These are phyloP conservation scores for Antechinus stuartii DNA, from an alignment of 2,113 vertebrate genomes.

Conservation along the genomic window DNA sequence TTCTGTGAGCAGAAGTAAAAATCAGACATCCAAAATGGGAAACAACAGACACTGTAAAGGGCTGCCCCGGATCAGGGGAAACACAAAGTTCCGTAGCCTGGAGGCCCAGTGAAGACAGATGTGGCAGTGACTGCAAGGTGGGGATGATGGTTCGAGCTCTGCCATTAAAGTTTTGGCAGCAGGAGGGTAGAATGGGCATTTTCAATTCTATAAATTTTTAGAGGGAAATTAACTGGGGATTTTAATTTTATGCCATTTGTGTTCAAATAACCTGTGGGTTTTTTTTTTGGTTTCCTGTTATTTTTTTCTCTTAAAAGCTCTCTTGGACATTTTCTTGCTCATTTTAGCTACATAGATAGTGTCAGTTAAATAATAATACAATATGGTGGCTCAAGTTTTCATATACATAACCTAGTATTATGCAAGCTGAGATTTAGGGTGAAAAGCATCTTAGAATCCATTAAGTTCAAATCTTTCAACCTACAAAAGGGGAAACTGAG, in stretches of 20 bases:
- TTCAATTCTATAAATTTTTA: slow-evolving; percentile 34
- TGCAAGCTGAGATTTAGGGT: not conserved
- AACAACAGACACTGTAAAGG: slow-evolving; percentile 10
- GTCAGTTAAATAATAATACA: not conserved
- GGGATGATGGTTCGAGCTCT: not conserved
- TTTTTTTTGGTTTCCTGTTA: not conserved
- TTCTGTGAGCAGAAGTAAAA: slow-evolving; percentile 70
- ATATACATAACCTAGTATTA: not conserved
- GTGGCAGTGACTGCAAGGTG: not conserved
- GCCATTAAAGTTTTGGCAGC: not conserved
- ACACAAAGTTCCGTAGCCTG: not conserved
- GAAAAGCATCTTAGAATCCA: not conserved
- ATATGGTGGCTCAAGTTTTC: not conserved
- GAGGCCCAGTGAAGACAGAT: not conserved
- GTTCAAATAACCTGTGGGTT: not conserved
- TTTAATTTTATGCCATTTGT: not conserved
- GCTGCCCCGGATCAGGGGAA: not conserved
- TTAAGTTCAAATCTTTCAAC: not conserved
- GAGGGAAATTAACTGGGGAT: slow-evolving; percentile 3
- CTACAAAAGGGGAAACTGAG: not conserved
- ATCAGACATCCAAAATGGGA: slow-evolving; percentile 69
- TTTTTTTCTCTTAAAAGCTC: not conserved
- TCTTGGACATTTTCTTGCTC: not conserved
- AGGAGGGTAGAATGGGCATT: not conserved
- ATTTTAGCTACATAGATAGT: not conserved